Base-by-base conservation (phyloP, 2,797 vertebrate species). In the Chrysocyon brachyurus region DNA sequence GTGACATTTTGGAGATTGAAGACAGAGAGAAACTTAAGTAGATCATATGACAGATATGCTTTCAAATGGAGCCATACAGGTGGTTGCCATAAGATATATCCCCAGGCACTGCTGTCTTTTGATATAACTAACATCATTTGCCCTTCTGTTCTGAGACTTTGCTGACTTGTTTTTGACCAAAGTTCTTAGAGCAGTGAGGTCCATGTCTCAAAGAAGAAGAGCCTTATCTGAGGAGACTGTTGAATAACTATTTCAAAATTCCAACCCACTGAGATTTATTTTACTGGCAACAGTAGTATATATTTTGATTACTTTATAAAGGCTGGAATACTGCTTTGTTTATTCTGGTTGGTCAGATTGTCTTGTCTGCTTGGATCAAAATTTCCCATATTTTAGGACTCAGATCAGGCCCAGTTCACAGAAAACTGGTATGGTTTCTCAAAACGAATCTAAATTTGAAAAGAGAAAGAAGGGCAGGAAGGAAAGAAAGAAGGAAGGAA, bases 1-100 rank as follows among this genome's bases (percentile, higher is more conserved):
- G 28, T 90, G 52, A 92, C 89, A 95, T 72, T 94, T 66, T 31
- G 83, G 75, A 79, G 40, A 68, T n/a, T 31, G n/a, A 73, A 92
- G 94, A 88, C 54, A 84, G 75, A 72, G 54, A 46, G 31, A 63
- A 40, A 6, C 79, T 83, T 83, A 92, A 66, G n/a, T 3, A 63
- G 77, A 81, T 46, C 2, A 56, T 64, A 56, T 49, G 81, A n/a
- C 16, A 61, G 1, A 33, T 40, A 36, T 54, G 61, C 61, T 78
- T 93, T 87, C 63, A 92, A 52, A 64, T 87, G 28, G 31, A 88
- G n/a, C 8, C 19, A 21, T 72, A 12, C 5, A 31, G 40, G 87
- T 66, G 26, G 73, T 8, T 56, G 31, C 61, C 93, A 73, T 54
- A 73, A 79, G 49, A 33, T 40, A 15, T 36, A 33, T 56, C 2